Evolutionary conservation across 2,113 vertebrate genomes (phyloP).

Genomic region (Drymodes brunneopygia): DNA sequence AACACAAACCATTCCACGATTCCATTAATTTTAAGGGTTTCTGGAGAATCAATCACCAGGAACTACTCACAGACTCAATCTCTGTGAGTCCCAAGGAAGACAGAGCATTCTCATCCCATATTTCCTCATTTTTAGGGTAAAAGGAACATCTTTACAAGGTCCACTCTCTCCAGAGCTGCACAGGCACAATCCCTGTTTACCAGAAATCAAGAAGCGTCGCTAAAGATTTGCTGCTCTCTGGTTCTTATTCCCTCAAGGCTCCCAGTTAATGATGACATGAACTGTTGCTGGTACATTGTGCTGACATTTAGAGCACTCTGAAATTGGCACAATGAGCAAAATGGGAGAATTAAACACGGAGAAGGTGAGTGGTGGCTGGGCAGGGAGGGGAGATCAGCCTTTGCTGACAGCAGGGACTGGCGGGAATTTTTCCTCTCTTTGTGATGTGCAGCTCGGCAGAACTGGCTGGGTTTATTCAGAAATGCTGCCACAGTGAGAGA

Average conservation of each 20-base stretch:
- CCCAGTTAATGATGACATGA: slow-evolving; percentile 38
- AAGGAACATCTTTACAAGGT: neutral
- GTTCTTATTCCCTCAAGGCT: slow-evolving; percentile 13
- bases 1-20: neutral
- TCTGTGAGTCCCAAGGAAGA: neutral
- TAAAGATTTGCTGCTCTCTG: slow-evolving; percentile 10
- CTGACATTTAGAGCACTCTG: slow-evolving; percentile 14
- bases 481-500: neutral
- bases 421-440: neutral
- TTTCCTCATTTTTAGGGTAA: neutral
- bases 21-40: neutral
- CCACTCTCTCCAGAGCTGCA: neutral
- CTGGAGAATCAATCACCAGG: neutral
- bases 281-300: neutral
- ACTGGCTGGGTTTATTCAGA: neutral
- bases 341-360: neutral
- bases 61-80: neutral
- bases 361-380: neutral
- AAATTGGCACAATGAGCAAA: neutral
- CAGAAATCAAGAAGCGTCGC: neutral
- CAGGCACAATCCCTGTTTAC: neutral
- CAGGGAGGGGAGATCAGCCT: neutral
- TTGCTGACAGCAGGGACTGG: neutral
- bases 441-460: neutral
- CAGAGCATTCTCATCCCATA: accelerated